Conservation (phyloP, 2,888 invertebrate species). For the Galerucella calmariensis region DNA sequence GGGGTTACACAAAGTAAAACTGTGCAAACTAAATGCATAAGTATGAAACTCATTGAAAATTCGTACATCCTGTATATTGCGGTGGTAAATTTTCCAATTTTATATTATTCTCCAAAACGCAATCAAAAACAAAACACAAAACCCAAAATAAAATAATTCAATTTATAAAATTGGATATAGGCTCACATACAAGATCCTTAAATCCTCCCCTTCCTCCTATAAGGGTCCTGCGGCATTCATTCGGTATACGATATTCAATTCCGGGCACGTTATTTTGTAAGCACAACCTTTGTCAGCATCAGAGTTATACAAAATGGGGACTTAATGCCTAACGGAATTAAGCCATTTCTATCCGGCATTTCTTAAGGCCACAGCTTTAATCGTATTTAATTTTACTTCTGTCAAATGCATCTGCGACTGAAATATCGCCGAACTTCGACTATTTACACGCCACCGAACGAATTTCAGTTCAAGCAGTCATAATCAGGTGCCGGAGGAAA, state of each 20-base stretch:
- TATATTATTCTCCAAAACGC: not conserved
- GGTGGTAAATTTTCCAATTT: not conserved
- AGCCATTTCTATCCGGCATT: slow-evolving; percentile 49
- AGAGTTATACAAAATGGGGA: slow-evolving; percentile 54
- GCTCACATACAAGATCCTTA: slow-evolving; percentile 36
- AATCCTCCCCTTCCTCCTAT: slow-evolving; percentile 27
- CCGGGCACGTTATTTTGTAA: slow-evolving; percentile 55
- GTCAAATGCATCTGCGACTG: slow-evolving; percentile 59
- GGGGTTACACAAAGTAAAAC: too few species aligned
- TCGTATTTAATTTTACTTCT: slow-evolving; percentile 57
- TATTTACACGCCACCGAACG: slow-evolving; percentile 47
- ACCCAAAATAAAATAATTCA: slow-evolving; percentile 7
- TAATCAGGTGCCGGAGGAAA: slow-evolving; percentile 34
- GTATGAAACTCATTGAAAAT: too few species aligned
- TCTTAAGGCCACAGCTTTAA: slow-evolving; percentile 51
- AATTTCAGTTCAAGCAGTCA: slow-evolving; percentile 20
- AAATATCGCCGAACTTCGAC: slow-evolving; percentile 58
- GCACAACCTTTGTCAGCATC: slow-evolving; percentile 53
- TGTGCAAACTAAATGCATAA: too few species aligned
- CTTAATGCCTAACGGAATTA: slow-evolving; percentile 51
- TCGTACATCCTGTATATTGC: not conserved
- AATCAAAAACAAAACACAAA: slow-evolving; percentile 9
- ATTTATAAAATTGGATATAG: slow-evolving; percentile 11
- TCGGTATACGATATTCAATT: slow-evolving; percentile 49
- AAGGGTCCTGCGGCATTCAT: slow-evolving; percentile 37